Percentiles rank a stretch among this genome's conserved stretches.
Conservation (phyloP, 2,888 invertebrate genomes). For the Drosophila diplacantha region DNA sequence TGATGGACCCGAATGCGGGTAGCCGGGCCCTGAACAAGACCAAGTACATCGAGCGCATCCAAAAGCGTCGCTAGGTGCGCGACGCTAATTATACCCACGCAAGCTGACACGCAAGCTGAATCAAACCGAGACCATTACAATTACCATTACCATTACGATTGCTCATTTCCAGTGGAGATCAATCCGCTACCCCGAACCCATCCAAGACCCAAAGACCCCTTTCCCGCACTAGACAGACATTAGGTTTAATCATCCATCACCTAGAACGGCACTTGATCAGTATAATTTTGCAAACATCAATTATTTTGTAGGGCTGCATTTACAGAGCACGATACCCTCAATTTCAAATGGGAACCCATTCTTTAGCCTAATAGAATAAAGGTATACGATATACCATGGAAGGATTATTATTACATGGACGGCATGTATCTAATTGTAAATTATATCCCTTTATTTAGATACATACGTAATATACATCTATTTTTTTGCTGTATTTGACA, state of each 20-base stretch:
- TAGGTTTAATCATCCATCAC: constrained; percentile 13
- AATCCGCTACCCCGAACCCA: background rate
- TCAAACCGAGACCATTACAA: constrained; percentile 15
- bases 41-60: constrained; percentile 89
- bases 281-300: constrained; percentile 19
- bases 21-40: constrained; percentile 94
- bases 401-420: background rate
- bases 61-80: constrained; percentile 61
- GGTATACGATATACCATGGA: background rate
- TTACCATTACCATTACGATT: constrained; percentile 14
- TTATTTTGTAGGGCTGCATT: constrained; percentile 17
- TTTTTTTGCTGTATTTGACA: constrained; percentile 10
- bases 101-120: constrained; percentile 9
- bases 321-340: constrained; percentile 10
- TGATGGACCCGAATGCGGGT: constrained; percentile 95
- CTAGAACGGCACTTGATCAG: constrained; percentile 18
- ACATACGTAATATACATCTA: too few species aligned
- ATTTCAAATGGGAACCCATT: background rate
- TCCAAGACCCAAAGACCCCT: constrained; percentile 2
- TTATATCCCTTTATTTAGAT: constrained; percentile 1
- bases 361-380: constrained; percentile 5
- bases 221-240: background rate
- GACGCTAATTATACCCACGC: constrained; percentile 41
- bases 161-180: constrained; percentile 13
- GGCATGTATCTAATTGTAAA: constrained; percentile 24